Base-by-base conservation (phyloP, 1,140 invertebrate species). In the Plutomurus gul region DNA sequence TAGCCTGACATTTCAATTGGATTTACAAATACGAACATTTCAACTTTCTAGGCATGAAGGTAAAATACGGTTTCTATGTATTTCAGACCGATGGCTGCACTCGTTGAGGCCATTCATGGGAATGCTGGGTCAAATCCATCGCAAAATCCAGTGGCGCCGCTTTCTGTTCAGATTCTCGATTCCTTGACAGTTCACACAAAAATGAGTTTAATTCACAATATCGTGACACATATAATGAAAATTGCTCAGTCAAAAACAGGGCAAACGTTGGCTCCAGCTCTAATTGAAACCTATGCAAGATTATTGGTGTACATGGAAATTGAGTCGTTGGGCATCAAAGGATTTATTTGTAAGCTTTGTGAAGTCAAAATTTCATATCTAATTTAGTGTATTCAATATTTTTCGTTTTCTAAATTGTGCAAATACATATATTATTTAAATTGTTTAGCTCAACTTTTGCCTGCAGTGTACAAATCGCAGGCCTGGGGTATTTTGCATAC, bases 181-280 rank as follows among this genome's bases (percentile, higher is more conserved):
- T 96, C 96, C n/a, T 86, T 98, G 16, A 98, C 97, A 0, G 93
- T 98, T 11, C 96, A 98, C 86, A 95, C 95, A 0, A 98, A 98
- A 87, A 98, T 99, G 96, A 96, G 95, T 80, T 87, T 99, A n/a
- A 97, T 98, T 76, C 96, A 98, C 84, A 94, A 93, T 65, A 96
- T 96, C 83, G 94, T 96, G 0, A 93, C 93, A 1, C 92, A 96
- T 84, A 92, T 97, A 1, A 93, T 95, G 16, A 96, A 96, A 85
- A 88, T 94, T 74, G 94, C 95, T 0, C 93, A 96, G 82, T 92
- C 92, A 4, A 97, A 97, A 85, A 91, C 92, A 0, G 92, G 91
- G 37, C 90, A 94, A 83, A 91, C 92, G 74, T 88, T 97, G 75
- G 92, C 96, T 1, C 96, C 97, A 2, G 95, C 96, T 0, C 87